A percentile compares a stretch with the other conserved stretches of the same genome.
Evolutionary conservation across 2,888 invertebrate genomes (phyloP).

Genomic region (Tachina grossa): DNA sequence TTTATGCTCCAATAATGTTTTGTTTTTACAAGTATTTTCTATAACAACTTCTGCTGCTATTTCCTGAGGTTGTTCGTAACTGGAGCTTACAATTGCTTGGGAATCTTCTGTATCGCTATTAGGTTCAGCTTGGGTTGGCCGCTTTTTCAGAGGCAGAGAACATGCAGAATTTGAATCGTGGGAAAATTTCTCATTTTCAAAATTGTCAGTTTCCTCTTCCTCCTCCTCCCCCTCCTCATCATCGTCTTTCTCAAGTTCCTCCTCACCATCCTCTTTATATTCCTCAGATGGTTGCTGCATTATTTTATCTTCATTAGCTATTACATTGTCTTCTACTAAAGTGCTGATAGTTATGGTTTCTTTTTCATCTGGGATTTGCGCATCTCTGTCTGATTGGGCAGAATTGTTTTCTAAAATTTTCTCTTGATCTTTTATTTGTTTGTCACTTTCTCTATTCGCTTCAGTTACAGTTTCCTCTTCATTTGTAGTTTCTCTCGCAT

Average conservation of each 20-base stretch:
- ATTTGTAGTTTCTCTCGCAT: neutral
- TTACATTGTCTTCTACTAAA: neutral
- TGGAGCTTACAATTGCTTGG: neutral
- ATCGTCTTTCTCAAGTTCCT: neutral
- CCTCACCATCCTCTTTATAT: slow-evolving; percentile 1
- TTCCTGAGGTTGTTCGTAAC: slow-evolving; percentile 44
- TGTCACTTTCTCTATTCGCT: slow-evolving; percentile 35
- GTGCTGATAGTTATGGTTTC: neutral
- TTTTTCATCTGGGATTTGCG: neutral
- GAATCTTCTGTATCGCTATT: slow-evolving; percentile 48
- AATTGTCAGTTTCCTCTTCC: slow-evolving; percentile 18
- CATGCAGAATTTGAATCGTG: slow-evolving; percentile 62
- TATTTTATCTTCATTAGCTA: neutral
- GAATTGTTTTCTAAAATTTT: neutral
- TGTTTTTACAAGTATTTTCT: slow-evolving; percentile 43
- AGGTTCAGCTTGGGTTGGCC: slow-evolving; percentile 51
- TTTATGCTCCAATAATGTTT: neutral
- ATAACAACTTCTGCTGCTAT: slow-evolving; percentile 60
- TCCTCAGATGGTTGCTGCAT: neutral
- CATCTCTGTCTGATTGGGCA: neutral
- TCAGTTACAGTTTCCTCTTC: neutral
- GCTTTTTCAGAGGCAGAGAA: slow-evolving; percentile 57
- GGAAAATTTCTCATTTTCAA: slow-evolving; percentile 57
- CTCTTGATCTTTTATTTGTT: neutral
- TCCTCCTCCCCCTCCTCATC: slow-evolving; percentile 1